Percentiles rank a stretch among this genome's conserved stretches.
phyloP scores from a whole-genome alignment of 2,888 invertebrate genomes.

The Troides helena region DNA sequence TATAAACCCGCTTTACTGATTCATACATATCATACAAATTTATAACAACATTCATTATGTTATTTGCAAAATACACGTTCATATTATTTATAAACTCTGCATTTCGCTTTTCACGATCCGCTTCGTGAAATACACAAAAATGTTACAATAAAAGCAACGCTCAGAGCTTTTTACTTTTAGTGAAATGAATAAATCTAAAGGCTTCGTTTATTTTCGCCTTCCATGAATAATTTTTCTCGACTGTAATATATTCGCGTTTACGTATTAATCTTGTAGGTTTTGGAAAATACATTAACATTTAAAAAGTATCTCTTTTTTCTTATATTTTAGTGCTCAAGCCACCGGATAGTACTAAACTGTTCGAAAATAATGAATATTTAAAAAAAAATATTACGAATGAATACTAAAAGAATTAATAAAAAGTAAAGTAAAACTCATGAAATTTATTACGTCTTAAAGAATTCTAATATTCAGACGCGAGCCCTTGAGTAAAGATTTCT shows the following conservation, averaged over 20 bases:
- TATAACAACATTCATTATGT: constrained; percentile 6
- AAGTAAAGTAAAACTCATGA: not conserved
- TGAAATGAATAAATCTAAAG: constrained; percentile 12
- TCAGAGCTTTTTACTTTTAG: constrained; percentile 13
- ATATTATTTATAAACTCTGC: constrained; percentile 13
- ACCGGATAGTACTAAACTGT: too few species aligned
- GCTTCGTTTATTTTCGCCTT: constrained; percentile 11
- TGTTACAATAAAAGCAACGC: constrained; percentile 7
- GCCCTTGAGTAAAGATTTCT: not conserved
- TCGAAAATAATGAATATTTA: too few species aligned
- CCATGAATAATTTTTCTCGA: constrained; percentile 12
- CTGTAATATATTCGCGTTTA: constrained; percentile 5
- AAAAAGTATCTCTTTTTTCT: not conserved
- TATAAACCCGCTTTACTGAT: not conserved
- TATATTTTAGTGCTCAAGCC: too few species aligned
- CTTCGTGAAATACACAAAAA: constrained; percentile 2
- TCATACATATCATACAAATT: not conserved
- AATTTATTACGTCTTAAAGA: not conserved
- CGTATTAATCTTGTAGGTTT: constrained; percentile 6
- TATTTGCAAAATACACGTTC: constrained; percentile 3
- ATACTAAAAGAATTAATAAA: not conserved
- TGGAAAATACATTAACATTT: not conserved
- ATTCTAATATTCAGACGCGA: not conserved
- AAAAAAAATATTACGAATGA: too few species aligned
- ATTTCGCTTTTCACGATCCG: constrained; percentile 13